These are phyloP conservation scores for Chaenodraco wilsoni DNA, from an alignment of 2,797 vertebrate genomes.

Conservation along the genomic window DNA sequence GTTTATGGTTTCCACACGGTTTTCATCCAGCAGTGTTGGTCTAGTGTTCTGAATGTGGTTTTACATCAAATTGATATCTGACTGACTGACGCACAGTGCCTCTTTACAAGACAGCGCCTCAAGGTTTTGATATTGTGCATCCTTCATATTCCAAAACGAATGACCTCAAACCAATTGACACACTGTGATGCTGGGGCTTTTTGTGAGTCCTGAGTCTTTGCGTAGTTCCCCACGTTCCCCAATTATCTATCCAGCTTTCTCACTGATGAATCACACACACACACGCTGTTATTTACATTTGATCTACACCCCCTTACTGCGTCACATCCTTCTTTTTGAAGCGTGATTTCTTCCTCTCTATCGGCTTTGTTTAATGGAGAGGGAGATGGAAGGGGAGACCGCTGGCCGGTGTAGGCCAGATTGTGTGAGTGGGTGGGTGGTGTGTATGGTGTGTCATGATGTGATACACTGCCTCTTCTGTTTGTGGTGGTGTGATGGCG, in stretches of 20 bases:
- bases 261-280: constrained; percentile 28
- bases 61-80: background rate
- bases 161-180: constrained; percentile 7
- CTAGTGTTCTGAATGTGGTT: background rate
- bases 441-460: constrained; percentile 66
- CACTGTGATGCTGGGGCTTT: background rate
- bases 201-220: background rate
- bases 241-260: constrained; percentile 13
- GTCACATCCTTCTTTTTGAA: constrained; percentile 42
- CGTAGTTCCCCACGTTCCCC: constrained; percentile 3
- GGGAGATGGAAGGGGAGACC: constrained; percentile 36
- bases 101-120: background rate
- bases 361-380: constrained; percentile 42
- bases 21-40: background rate
- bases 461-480: constrained; percentile 69
- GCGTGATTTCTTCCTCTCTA: constrained; percentile 48
- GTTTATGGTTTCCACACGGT: background rate
- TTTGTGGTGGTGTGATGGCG: constrained; percentile 44
- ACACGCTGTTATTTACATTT: constrained; percentile 17
- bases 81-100: background rate
- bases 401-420: constrained; percentile 42
- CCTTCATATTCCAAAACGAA: background rate
- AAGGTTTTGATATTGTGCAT: background rate
- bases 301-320: constrained; percentile 21
- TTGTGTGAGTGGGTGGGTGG: constrained; percentile 57